Conservation (phyloP, 2,888 invertebrate species). For the Mechanitis mazaeus region DNA sequence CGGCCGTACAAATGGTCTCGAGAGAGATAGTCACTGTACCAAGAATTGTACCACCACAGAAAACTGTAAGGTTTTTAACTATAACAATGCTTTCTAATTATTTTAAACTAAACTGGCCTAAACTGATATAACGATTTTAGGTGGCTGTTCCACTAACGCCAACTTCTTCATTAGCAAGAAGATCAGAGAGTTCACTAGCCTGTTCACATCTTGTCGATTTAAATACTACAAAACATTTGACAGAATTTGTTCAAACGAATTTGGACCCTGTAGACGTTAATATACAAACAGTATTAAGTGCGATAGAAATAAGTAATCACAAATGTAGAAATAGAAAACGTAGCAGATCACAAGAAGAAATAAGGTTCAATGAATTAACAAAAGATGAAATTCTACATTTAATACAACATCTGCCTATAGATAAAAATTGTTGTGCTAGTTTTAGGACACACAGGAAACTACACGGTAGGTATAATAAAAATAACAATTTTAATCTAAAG, state of each 20-base stretch:
- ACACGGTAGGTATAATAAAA: constrained; percentile 12
- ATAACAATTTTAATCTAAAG: constrained; percentile 6
- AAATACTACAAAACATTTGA: constrained; percentile 1
- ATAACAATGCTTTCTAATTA: not conserved
- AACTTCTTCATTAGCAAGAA: constrained; percentile 28
- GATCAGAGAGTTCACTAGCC: constrained; percentile 30
- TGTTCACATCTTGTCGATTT: not conserved
- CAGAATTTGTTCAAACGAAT: constrained; percentile 9
- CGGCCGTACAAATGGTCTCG: constrained; percentile 48
- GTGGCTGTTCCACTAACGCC: constrained; percentile 47
- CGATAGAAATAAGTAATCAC: constrained; percentile 10
- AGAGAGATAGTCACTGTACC: constrained; percentile 46
- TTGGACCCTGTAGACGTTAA: constrained; percentile 10
- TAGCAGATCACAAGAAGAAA: constrained; percentile 44
- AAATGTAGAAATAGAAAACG: constrained; percentile 30
- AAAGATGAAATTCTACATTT: constrained; percentile 36
- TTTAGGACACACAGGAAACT: constrained; percentile 33
- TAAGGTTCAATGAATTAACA: constrained; percentile 32
- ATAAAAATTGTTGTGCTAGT: constrained; percentile 13
- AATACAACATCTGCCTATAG: constrained; percentile 31
- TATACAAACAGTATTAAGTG: constrained; percentile 19
- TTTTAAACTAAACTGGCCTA: not conserved
- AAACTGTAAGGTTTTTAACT: constrained; percentile 43
- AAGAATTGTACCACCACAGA: constrained; percentile 28
- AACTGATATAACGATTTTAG: constrained; percentile 35